Conservation (phyloP, 2,888 invertebrate species). For the Stenodera caucasica region DNA sequence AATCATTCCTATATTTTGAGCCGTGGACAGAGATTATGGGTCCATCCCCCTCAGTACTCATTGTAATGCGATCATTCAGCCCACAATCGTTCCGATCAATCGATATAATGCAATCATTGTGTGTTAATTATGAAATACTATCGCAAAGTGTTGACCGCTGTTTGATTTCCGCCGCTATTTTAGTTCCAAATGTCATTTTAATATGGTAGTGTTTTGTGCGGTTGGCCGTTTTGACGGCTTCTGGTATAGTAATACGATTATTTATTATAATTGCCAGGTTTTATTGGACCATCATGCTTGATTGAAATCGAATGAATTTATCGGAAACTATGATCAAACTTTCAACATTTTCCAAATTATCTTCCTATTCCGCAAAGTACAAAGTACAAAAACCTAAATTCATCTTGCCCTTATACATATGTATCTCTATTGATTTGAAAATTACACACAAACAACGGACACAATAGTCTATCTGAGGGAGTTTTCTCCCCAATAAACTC, state of each 20-base stretch:
- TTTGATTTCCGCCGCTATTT: slow-evolving; percentile 52
- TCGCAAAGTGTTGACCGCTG: slow-evolving; percentile 52
- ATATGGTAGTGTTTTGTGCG: slow-evolving; percentile 45
- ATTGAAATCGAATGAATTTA: slow-evolving; percentile 43
- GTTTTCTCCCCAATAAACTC: too few relatives aligned
- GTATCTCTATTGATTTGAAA: slow-evolving; percentile 47
- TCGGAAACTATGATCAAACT: slow-evolving; percentile 8
- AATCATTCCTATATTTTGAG: slow-evolving; percentile 51
- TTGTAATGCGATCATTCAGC: slow-evolving; percentile 48
- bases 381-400: too few relatives aligned
- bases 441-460: too few relatives aligned
- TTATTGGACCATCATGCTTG: slow-evolving; percentile 43
- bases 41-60: slow-evolving; percentile 41
- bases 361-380: slow-evolving; percentile 48
- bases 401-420: too few relatives aligned
- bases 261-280: slow-evolving; percentile 48
- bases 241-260: slow-evolving; percentile 46
- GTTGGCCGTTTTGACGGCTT: slow-evolving; percentile 47
- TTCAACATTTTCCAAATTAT: slow-evolving; percentile 14
- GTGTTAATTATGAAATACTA: slow-evolving; percentile 54
- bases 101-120: slow-evolving; percentile 53
- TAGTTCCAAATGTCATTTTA: slow-evolving; percentile 51
- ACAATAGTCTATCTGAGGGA: too few relatives aligned
- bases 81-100: slow-evolving; percentile 49
- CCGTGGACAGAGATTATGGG: slow-evolving; percentile 48